Conservation (phyloP, 2,797 vertebrate species). For the Coranthus polyacanthus region DNA sequence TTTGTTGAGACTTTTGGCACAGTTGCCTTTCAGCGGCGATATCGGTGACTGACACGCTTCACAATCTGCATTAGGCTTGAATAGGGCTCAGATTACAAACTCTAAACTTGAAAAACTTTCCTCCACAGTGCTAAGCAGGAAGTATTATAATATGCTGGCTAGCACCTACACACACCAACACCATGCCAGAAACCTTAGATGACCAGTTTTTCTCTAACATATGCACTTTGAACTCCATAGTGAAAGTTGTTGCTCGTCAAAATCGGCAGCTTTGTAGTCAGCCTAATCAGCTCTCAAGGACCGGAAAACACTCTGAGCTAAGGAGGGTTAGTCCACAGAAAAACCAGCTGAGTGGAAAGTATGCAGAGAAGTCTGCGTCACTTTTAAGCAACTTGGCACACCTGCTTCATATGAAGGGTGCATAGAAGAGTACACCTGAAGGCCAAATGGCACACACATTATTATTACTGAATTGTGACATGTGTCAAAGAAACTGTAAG, state of each 20-base stretch:
- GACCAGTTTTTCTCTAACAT: conserved; percentile 29
- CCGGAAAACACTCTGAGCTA: conserved; percentile 30
- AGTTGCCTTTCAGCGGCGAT: conserved; percentile 44
- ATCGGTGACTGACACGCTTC: conserved; percentile 57
- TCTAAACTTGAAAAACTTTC: conserved; percentile 51
- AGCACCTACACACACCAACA: background rate
- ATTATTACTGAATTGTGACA: background rate
- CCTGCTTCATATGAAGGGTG: conserved; percentile 5
- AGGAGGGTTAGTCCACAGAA: conserved; percentile 17
- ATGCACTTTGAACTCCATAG: conserved; percentile 6
- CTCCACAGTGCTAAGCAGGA: conserved; percentile 46
- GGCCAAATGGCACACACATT: background rate
- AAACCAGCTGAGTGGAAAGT: conserved; percentile 44
- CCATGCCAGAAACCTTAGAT: conserved; percentile 26
- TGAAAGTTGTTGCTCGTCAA: conserved; percentile 18
- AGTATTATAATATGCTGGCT: conserved; percentile 46
- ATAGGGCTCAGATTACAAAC: conserved; percentile 51
- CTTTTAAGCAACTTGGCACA: conserved; percentile 11
- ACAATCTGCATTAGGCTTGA: conserved; percentile 15
- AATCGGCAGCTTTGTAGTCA: conserved; percentile 28
- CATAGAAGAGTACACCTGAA: background rate
- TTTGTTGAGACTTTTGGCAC: conserved; percentile 49
- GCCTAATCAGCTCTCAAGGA: conserved; percentile 43
- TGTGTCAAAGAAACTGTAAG: conserved; percentile 8
- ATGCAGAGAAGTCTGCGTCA: conserved; percentile 47